Percentiles rank a stretch among this genome's conserved stretches.
These are phyloP conservation scores for Ochotona curzoniae DNA, from an alignment of 2,113 vertebrate genomes.

Conservation along the genomic window DNA sequence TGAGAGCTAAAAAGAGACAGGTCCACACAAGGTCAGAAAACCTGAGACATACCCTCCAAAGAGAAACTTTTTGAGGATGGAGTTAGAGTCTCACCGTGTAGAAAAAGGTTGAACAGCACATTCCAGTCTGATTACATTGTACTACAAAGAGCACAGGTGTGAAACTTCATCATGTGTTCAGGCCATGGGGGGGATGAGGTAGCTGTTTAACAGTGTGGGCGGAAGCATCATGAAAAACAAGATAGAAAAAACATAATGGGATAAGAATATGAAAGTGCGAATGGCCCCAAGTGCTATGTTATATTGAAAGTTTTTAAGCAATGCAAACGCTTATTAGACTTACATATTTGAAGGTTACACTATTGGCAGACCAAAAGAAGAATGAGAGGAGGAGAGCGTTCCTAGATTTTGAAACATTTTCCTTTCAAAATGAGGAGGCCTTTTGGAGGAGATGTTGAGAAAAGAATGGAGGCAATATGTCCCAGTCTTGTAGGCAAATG, in stretches of 20 bases:
- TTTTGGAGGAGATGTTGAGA: conserved; percentile 64
- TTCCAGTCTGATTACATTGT: conserved; percentile 5
- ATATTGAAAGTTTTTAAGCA: conserved; percentile 39
- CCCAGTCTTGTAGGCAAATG: conserved; percentile 67
- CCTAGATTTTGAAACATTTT: conserved; percentile 65
- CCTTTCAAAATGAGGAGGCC: conserved; percentile 54
- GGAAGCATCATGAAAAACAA: not conserved
- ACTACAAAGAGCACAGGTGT: conserved; percentile 51
- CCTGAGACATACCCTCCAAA: not conserved
- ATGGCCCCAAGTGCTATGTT: conserved; percentile 1
- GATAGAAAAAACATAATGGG: not conserved
- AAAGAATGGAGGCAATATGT: conserved; percentile 70
- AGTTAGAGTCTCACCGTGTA: not conserved
- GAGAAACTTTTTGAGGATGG: not conserved
- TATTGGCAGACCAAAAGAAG: conserved; percentile 50
- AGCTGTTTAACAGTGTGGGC: not conserved
- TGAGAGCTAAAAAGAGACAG: not conserved
- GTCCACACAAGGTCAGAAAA: not conserved
- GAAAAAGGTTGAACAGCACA: not conserved
- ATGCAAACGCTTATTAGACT: not conserved
- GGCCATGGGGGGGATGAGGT: conserved; percentile 8
- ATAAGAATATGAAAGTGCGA: not conserved
- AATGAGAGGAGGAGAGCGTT: conserved; percentile 20
- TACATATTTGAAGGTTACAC: conserved; percentile 59
- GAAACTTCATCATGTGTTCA: conserved; percentile 17